Conservation (phyloP, 1,140 invertebrate species). For the Oppia nitens region DNA sequence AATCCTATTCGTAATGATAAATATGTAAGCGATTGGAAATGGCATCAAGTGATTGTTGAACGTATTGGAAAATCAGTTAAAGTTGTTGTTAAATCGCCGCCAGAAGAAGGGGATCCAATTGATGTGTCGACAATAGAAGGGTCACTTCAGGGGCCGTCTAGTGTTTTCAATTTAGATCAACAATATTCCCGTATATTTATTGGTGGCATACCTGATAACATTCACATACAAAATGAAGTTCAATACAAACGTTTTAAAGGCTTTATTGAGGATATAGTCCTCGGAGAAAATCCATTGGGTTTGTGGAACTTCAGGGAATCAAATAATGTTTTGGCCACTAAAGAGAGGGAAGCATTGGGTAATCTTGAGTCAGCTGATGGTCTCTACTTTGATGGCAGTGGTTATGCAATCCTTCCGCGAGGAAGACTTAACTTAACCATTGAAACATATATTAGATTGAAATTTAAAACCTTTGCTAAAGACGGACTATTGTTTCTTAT, state of each 20-base stretch:
- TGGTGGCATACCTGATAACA: conserved; percentile 54
- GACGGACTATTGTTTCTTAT: conserved; percentile 76
- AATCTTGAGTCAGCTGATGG: conserved; percentile 45
- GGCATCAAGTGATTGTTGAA: conserved; percentile 77
- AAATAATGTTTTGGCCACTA: conserved; percentile 50
- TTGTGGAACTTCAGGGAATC: conserved; percentile 78
- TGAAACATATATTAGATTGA: conserved; percentile 44
- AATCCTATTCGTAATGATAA: conserved; percentile 44
- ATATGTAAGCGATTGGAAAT: conserved; percentile 48
- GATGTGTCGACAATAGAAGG: conserved; percentile 46
- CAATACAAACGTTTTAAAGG: conserved; percentile 61
- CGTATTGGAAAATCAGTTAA: conserved; percentile 58
- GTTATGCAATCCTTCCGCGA: conserved; percentile 52
- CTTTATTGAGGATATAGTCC: conserved; percentile 68
- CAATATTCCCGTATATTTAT: conserved; percentile 72
- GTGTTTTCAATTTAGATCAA: conserved; percentile 68
- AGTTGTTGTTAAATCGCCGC: conserved; percentile 42
- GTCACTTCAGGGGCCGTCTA: conserved; percentile 46
- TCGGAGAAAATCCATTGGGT: conserved; percentile 72
- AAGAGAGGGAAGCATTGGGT: conserved; percentile 47
- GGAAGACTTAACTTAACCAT: conserved; percentile 35
- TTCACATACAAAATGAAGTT: conserved; percentile 42
- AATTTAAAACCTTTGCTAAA: conserved; percentile 66
- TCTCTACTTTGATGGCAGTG: conserved; percentile 65
- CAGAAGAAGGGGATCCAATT: conserved; percentile 37